These are phyloP conservation scores for Noctua pronuba DNA, from an alignment of 2,888 invertebrate species.

Conservation along the genomic window DNA sequence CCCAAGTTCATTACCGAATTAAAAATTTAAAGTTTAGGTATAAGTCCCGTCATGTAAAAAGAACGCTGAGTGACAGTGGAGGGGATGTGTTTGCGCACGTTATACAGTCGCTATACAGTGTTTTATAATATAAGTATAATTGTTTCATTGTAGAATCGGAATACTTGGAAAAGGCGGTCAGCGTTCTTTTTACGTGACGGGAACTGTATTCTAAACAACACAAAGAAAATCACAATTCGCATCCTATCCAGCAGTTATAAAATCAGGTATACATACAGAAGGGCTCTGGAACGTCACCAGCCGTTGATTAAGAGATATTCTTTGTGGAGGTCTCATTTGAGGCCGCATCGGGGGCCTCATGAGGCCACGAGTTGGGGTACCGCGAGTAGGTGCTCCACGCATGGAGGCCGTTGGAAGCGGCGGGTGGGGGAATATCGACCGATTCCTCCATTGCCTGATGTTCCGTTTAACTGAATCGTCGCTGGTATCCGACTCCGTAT, in stretches of 20 bases:
- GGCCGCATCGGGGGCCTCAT: constrained; percentile 39
- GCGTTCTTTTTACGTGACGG: too few species aligned
- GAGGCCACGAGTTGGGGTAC: not conserved
- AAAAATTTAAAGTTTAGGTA: not conserved
- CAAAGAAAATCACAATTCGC: not conserved
- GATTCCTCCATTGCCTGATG: constrained; percentile 47
- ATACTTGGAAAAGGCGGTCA: too few species aligned
- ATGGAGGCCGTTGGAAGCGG: constrained; percentile 6
- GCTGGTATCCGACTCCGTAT: constrained; percentile 10
- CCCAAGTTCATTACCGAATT: not conserved
- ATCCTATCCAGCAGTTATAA: constrained; percentile 30
- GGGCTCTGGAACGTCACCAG: constrained; percentile 60
- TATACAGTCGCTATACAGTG: too few species aligned
- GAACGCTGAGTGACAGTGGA: too few species aligned
- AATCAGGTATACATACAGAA: constrained; percentile 71
- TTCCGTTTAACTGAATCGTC: constrained; percentile 20
- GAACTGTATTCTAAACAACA: not conserved
- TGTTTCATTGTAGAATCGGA: too few species aligned
- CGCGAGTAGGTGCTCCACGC: constrained; percentile 16
- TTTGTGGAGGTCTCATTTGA: constrained; percentile 25
- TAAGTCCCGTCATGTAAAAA: too few species aligned
- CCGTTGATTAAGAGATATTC: constrained; percentile 46
- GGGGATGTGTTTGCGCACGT: too few species aligned
- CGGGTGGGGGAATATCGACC: constrained; percentile 42
- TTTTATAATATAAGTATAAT: too few species aligned